A percentile compares a stretch with the other conserved stretches of the same genome.
phyloP scores from a whole-genome alignment of 2,888 invertebrate genomes.

The Tethea ocularis region DNA sequence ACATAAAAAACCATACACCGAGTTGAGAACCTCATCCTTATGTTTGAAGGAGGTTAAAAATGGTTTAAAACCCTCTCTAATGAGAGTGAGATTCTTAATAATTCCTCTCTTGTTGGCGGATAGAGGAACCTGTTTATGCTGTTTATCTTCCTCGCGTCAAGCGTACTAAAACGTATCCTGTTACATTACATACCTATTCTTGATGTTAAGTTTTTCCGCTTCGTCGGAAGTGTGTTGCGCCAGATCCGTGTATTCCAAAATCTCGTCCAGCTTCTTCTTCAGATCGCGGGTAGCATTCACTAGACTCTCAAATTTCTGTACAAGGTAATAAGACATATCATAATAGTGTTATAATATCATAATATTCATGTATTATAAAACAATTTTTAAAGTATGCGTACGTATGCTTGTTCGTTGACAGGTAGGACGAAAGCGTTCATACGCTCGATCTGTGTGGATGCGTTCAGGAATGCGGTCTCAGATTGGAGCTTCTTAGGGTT shows the following conservation, averaged over 20 bases:
- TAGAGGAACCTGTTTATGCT: too few relatives aligned
- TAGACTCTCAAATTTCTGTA: slow-evolving; percentile 78
- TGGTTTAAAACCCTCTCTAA: too few relatives aligned
- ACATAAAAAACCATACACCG: too few relatives aligned
- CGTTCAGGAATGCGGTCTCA: slow-evolving; percentile 67
- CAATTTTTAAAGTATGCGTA: slow-evolving; percentile 29
- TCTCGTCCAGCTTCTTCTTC: slow-evolving; percentile 88
- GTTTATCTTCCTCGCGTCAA: too few relatives aligned
- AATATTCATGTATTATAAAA: too few relatives aligned
- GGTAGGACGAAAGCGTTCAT: slow-evolving; percentile 88
- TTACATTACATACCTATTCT: slow-evolving; percentile 70
- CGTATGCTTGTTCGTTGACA: slow-evolving; percentile 84
- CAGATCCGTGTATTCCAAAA: slow-evolving; percentile 86
- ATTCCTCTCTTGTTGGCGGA: too few relatives aligned
- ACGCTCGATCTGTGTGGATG: slow-evolving; percentile 85
- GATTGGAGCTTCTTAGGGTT: slow-evolving; percentile 62
- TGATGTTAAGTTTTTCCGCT: slow-evolving; percentile 83
- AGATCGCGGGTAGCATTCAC: slow-evolving; percentile 85
- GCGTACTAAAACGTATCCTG: too few relatives aligned
- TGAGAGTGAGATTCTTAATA: too few relatives aligned
- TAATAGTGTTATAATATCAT: too few relatives aligned
- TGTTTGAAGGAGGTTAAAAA: too few relatives aligned
- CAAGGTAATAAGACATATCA: slow-evolving; percentile 6
- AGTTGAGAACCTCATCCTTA: too few relatives aligned
- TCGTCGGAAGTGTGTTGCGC: slow-evolving; percentile 84